Base-by-base conservation (phyloP, 2,113 vertebrate species). In the Oreocharis arfaki region DNA sequence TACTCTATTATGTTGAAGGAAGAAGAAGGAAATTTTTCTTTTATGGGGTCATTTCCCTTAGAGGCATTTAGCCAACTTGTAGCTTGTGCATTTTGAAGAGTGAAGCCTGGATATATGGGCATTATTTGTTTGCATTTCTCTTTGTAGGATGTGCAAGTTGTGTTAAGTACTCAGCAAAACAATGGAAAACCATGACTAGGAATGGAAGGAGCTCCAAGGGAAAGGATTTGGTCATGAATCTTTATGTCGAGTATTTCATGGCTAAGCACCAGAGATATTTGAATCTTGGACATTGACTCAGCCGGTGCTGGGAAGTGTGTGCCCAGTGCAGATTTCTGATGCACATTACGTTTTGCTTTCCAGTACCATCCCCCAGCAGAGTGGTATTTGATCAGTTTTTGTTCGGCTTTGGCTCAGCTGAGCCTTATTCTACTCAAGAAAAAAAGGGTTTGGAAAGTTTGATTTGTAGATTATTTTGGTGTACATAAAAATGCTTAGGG, bases 181-280 rank as follows among this genome's bases (percentile, higher is more conserved):
- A 47, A 22, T 3, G 10, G 47, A 3, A 57, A 53, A 80, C 5
- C 0, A 0, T 37, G 30, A 41, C 24, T 53, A 49, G 27, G 32
- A 55, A 52, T 7, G 12, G 46, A 61, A 55, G 32, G 28, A 77
- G 28, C 16, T 69, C 30, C 22, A 17, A 55, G 33, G 12, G 30
- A n/a, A 81, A 53, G 18, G 9, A 41, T 69, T 74, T 44, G 55
- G 18, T 73, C 52, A 64, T 1, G 2, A 26, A 55, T 80, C 9
- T 49, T 41, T 5, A 12, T 2, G 12, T 22, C 26, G 65, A 67
- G 13, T 56, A 39, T 78, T 68, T 61, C 16, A 18, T 20, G 17
- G n/a, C 46, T 70, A 21, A 9, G 6, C 23, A 44, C 10, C 24
- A 28, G 57, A 49, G 42, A 5, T 32, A 7, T 13, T 60, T 47